Evolutionary conservation across 2,797 vertebrate genomes (phyloP).

Genomic region (Smutsia temminckii): DNA sequence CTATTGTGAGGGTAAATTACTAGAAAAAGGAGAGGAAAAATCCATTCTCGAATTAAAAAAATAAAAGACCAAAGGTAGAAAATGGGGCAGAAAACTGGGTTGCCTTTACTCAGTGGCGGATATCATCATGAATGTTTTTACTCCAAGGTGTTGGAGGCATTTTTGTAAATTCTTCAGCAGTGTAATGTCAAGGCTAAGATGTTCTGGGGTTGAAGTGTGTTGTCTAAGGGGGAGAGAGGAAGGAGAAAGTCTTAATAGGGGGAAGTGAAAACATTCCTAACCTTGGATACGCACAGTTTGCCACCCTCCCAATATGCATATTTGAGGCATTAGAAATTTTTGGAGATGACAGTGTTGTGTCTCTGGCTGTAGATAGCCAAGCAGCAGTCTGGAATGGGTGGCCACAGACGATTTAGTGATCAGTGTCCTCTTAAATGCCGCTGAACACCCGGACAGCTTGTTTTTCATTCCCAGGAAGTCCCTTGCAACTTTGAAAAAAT

Average conservation of each 20-base stretch:
- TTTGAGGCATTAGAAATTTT: not conserved
- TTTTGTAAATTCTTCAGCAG: not conserved
- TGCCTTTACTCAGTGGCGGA: not conserved
- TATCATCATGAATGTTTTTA: not conserved
- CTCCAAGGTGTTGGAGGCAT: not conserved
- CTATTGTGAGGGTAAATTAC: not conserved
- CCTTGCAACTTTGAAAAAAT: not conserved
- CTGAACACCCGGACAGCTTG: not conserved
- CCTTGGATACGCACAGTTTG: not conserved
- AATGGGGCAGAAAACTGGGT: not conserved
- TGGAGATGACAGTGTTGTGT: not conserved
- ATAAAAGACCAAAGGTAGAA: not conserved
- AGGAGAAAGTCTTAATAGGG: not conserved
- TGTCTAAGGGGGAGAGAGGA: not conserved
- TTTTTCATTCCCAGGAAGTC: slow-evolving; percentile 36
- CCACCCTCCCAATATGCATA: accelerated
- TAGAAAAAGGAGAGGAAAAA: not conserved
- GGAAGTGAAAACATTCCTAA: not conserved
- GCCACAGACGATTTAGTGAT: accelerated
- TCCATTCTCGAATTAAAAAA: not conserved
- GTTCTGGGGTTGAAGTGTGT: not conserved
- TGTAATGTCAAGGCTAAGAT: not conserved
- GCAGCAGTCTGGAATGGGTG: not conserved
- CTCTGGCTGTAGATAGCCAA: not conserved
- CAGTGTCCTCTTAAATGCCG: not conserved